phyloP scores from a whole-genome alignment of 1,140 invertebrate genomes.

The Polypedilum vanderplanki region DNA sequence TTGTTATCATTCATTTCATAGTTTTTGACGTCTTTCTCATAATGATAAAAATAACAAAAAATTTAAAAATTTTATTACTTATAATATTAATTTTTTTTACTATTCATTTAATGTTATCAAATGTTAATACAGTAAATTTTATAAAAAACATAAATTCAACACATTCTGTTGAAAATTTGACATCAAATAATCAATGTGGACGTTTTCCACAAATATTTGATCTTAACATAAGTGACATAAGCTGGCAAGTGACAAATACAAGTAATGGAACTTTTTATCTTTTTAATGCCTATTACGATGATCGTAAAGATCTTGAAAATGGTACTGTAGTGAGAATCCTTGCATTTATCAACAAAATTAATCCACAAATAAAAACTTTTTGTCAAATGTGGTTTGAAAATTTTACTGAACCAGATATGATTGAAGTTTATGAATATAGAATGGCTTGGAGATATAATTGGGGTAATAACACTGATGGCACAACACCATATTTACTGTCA shows the following conservation, averaged over 20 bases:
- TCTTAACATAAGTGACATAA: neutral
- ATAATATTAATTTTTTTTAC: no score
- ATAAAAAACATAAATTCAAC: no score
- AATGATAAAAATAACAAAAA: no score
- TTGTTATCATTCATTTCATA: no score
- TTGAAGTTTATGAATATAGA: neutral
- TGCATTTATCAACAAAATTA: conserved; percentile 3
- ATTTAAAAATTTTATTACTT: no score
- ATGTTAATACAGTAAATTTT: no score
- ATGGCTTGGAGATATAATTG: conserved; percentile 16
- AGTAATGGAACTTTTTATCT: conserved; percentile 26
- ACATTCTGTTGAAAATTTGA: no score
- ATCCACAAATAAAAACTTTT: neutral
- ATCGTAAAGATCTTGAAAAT: neutral
- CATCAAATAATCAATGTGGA: neutral
- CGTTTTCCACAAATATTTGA: neutral
- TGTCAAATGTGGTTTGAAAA: conserved; percentile 13
- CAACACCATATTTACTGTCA: neutral
- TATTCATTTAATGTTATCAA: no score
- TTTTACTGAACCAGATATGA: neutral
- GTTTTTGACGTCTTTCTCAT: no score
- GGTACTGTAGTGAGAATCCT: neutral
- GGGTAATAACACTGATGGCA: neutral
- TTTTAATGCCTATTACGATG: neutral
- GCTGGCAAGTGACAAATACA: conserved; percentile 26